These are phyloP conservation scores for Cacatua alba DNA, from an alignment of 2,113 vertebrate genomes.

Conservation along the genomic window DNA sequence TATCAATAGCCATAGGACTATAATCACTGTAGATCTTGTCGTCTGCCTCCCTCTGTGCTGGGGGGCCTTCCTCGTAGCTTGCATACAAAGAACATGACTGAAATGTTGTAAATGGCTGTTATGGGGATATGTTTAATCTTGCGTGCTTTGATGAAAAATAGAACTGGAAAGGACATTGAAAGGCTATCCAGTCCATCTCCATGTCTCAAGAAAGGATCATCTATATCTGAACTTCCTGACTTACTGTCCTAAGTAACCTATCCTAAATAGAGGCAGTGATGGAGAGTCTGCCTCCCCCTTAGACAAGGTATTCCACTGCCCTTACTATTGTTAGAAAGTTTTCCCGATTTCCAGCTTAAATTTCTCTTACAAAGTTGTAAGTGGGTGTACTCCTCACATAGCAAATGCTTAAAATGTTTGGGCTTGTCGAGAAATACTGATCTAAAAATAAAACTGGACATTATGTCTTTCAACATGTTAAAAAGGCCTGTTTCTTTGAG, in stretches of 20 bases:
- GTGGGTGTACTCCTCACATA: neutral
- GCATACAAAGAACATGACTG: neutral
- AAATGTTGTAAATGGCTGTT: neutral
- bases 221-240: neutral
- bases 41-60: neutral
- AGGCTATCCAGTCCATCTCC: neutral
- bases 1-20: neutral
- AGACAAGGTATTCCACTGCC: neutral
- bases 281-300: neutral
- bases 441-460: conserved; percentile 2
- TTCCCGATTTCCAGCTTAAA: conserved; percentile 3
- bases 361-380: neutral
- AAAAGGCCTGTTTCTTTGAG: neutral
- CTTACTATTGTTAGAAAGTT: conserved; percentile 21
- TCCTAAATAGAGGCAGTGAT: neutral
- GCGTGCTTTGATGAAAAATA: neutral
- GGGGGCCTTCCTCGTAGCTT: neutral
- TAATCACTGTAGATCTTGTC: neutral
- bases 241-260: neutral
- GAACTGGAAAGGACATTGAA: neutral
- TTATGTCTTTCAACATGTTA: neutral
- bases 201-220: neutral
- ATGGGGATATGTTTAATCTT: neutral
- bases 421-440: neutral
- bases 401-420: neutral